phyloP scores from a whole-genome alignment of 1,140 invertebrate genomes.

The Meloidogyne hapla region DNA sequence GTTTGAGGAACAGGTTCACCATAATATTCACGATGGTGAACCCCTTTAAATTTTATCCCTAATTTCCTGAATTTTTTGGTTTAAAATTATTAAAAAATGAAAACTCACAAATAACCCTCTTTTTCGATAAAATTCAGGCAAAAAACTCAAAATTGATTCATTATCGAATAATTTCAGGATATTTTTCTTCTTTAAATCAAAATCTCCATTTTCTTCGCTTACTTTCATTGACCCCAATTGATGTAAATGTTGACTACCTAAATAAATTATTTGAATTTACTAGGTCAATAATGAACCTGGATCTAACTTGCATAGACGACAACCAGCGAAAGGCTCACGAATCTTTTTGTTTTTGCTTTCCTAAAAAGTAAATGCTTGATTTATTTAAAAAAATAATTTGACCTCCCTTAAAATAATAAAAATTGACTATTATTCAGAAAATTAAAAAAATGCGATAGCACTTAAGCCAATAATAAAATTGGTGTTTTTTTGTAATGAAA shows the following conservation, averaged over 20 bases:
- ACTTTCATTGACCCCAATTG: constrained; percentile 14
- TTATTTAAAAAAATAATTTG: too few relatives aligned
- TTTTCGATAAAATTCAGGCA: constrained; percentile 14
- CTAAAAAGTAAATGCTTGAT: background rate
- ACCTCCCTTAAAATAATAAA: too few relatives aligned
- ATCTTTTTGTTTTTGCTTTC: background rate
- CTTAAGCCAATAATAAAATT: too few relatives aligned
- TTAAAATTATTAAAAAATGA: background rate
- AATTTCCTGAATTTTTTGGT: background rate
- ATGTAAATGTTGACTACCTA: constrained; percentile 18
- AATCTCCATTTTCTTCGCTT: background rate
- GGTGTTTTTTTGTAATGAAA: too few relatives aligned
- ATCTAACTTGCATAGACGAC: constrained; percentile 19
- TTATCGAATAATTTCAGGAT: too few relatives aligned
- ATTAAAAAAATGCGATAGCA: too few relatives aligned
- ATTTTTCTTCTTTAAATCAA: background rate
- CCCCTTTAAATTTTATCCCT: too few relatives aligned
- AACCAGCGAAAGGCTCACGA: constrained; percentile 24
- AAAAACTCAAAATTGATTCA: background rate
- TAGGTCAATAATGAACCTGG: background rate
- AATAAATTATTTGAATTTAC: background rate
- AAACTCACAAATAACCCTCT: constrained; percentile 7
- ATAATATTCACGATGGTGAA: too few relatives aligned
- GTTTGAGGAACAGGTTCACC: too few relatives aligned
- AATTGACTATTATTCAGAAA: too few relatives aligned